phyloP scores from a whole-genome alignment of 2,888 invertebrate genomes.

The Macrosoma leucophasiata region DNA sequence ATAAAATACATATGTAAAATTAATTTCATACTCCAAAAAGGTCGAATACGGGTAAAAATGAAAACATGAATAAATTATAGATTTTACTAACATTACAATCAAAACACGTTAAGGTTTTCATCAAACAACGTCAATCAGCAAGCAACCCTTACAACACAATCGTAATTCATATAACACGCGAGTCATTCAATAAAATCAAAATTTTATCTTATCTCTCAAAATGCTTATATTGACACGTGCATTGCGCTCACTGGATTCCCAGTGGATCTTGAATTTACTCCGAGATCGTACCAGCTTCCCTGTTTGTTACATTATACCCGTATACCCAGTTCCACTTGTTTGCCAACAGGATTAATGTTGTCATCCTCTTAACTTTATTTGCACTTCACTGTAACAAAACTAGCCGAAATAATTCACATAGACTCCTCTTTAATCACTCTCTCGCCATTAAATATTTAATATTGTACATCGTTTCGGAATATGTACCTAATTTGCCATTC shows the following conservation, averaged over 20 bases:
- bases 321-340: constrained; percentile 38
- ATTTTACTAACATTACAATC: neutral
- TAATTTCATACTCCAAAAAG: too few species aligned
- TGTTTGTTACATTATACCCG: constrained; percentile 31
- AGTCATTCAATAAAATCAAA: constrained; percentile 29
- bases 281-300: constrained; percentile 44
- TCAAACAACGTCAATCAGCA: neutral
- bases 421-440: constrained; percentile 40
- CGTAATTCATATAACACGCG: constrained; percentile 1
- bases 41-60: too few species aligned
- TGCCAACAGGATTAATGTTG: constrained; percentile 47
- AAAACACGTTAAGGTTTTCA: neutral
- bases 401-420: constrained; percentile 24
- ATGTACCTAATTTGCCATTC: constrained; percentile 67
- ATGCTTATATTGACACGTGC: constrained; percentile 26
- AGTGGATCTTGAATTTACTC: constrained; percentile 39
- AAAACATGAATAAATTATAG: too few species aligned
- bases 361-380: constrained; percentile 52
- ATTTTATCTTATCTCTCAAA: constrained; percentile 31
- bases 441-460: constrained; percentile 53
- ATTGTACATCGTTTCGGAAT: constrained; percentile 32
- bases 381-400: constrained; percentile 31
- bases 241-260: constrained; percentile 38
- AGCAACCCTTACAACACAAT: too few species aligned
- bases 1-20: too few species aligned